A percentile compares a stretch with the other conserved stretches of the same genome.
Conservation (phyloP, 1,140 invertebrate genomes). For the Hormaphis cornu region DNA sequence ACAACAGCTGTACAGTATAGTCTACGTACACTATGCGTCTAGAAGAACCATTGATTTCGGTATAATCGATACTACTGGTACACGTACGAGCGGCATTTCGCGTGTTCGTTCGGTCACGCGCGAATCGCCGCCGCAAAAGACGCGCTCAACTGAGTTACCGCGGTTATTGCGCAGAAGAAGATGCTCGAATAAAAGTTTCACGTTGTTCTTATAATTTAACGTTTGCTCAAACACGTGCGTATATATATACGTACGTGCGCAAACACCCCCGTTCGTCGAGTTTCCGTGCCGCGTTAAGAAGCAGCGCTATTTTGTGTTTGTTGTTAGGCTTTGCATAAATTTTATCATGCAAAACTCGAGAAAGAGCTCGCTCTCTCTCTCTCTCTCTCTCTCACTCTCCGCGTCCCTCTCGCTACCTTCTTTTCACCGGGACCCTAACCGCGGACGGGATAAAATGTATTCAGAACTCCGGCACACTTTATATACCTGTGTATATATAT, state of each 20-base stretch:
- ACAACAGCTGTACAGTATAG: too few species aligned
- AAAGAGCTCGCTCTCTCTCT: background rate
- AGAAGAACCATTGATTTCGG: too few species aligned
- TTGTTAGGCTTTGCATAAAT: conserved; percentile 30
- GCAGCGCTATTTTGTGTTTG: conserved; percentile 30
- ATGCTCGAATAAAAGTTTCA: conserved; percentile 31
- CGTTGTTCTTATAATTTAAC: conserved; percentile 31
- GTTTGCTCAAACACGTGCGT: background rate
- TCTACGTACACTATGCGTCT: too few species aligned
- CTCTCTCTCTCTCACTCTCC: background rate
- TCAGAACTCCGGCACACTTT: background rate
- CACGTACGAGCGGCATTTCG: too few species aligned
- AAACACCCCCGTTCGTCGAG: background rate
- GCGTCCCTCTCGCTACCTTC: too few species aligned
- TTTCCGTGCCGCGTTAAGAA: background rate
- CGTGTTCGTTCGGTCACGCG: too few species aligned
- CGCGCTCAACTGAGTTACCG: too few species aligned
- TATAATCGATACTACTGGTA: too few species aligned
- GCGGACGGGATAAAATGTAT: background rate
- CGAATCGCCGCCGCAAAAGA: too few species aligned
- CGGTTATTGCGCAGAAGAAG: too few species aligned
- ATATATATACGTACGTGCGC: too few species aligned
- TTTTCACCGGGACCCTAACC: background rate
- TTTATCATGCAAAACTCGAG: conserved; percentile 28
- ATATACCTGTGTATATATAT: background rate